Conservation (phyloP, 2,113 vertebrate species). For the Ictidomys tridecemlineatus region DNA sequence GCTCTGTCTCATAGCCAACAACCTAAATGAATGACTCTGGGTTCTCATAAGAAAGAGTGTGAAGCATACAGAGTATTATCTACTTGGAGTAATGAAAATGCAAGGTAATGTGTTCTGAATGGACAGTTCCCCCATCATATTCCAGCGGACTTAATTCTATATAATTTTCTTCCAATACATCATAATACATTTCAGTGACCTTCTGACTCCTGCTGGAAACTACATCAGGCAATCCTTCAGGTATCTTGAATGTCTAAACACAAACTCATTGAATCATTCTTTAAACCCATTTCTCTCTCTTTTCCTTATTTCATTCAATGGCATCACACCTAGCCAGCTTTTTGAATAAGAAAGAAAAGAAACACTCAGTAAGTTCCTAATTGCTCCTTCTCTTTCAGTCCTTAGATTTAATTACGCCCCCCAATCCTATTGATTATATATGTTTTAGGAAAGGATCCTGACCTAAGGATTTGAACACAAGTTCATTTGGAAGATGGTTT, state of each 20-base stretch:
- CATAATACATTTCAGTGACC: conserved; percentile 17
- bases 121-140: neutral
- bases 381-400: neutral
- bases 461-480: neutral
- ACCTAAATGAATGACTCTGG: neutral
- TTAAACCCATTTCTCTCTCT: conserved; percentile 35
- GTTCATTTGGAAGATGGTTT: neutral
- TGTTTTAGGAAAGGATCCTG: neutral
- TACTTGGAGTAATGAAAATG: neutral
- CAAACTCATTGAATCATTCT: neutral
- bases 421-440: neutral
- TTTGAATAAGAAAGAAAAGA: conserved; percentile 21
- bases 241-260: conserved; percentile 24
- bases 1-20: neutral
- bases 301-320: conserved; percentile 1
- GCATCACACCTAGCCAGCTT: neutral
- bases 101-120: neutral
- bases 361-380: neutral
- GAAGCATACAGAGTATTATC: neutral
- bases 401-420: neutral
- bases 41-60: neutral
- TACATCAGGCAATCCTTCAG: neutral
- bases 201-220: conserved; percentile 26
- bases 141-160: neutral
- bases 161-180: neutral